phyloP scores from a whole-genome alignment of 2,797 vertebrate genomes.

The Melopsittacus undulatus region DNA sequence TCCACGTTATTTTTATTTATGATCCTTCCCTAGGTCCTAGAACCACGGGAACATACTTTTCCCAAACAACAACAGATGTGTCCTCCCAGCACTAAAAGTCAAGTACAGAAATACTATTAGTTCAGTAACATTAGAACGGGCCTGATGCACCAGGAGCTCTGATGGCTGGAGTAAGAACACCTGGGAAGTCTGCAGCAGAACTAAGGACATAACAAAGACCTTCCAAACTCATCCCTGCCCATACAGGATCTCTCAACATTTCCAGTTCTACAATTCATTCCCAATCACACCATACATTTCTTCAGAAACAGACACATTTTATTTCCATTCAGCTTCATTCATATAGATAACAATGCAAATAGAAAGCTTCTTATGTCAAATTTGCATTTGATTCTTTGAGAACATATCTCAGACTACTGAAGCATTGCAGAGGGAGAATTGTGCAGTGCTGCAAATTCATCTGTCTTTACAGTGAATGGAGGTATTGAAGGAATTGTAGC shows the following conservation, averaged over 20 bases:
- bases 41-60: background rate
- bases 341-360: background rate
- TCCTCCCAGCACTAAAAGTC: background rate
- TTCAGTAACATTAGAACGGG: background rate
- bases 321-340: background rate
- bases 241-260: fast-evolving
- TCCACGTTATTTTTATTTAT: background rate
- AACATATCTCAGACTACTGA: background rate
- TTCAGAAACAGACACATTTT: background rate
- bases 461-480: background rate
- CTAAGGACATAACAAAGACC: background rate
- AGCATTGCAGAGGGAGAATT: background rate
- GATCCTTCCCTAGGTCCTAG: background rate
- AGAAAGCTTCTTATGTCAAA: background rate
- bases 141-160: background rate
- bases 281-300: background rate
- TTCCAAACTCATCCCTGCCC: background rate
- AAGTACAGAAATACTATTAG: background rate
- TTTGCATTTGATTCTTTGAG: slow-evolving; percentile 1
- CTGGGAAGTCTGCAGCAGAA: background rate
- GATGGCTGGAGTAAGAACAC: background rate
- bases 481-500: background rate
- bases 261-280: background rate
- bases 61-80: background rate
- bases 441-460: background rate